Base-by-base conservation (phyloP, 2,113 vertebrate genomes). In the Budorcas taxicolor region DNA sequence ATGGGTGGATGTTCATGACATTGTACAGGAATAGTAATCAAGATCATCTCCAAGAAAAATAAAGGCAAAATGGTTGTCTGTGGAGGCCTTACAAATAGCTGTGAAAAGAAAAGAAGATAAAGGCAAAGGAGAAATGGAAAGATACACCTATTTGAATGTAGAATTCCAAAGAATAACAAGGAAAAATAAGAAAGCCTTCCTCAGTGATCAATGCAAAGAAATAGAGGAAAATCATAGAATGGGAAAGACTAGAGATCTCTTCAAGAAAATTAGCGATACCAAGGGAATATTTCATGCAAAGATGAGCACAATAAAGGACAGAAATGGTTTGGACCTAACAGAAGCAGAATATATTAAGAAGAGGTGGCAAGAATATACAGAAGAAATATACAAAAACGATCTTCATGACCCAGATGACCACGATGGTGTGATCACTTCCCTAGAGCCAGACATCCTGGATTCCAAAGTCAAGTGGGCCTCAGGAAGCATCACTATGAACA, bases 341-440 rank as follows among this genome's bases (percentile, higher is more conserved):
- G 33, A 64, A n/a, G 33, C 33, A 64, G 33, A n/a, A n/a, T 4
- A 17, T 64, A 71, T 36, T 71, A 36, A 71, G n/a, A 71, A 71
- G 64, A 71, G 64, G 2, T 71, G 17, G 8, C 17, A 71, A 36
- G 64, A 71, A 36, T 36, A 21, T 4, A 71, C 17, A 36, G 64
- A 71, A 71, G 64, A 71, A 36, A 6, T 71, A 36, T 21, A 71
- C n/a, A 11, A 71, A 71, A 67, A 71, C 21, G n/a, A 71, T 71
- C 17, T 71, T 19, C 64, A 36, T 21, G 64, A 71, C n/a, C 17
- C 64, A 71, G 64, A 71, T 71, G 36, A 71, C n/a, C 9, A 36
- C 0, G 17, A 71, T 36, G 64, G n/a, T 71, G 4, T 36, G n/a
- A 23, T 23, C n/a, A 71, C 17, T 71, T 9, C n/a, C 64, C 17